Conservation (phyloP, 2,888 invertebrate genomes). For the Anoncus sp. region DNA sequence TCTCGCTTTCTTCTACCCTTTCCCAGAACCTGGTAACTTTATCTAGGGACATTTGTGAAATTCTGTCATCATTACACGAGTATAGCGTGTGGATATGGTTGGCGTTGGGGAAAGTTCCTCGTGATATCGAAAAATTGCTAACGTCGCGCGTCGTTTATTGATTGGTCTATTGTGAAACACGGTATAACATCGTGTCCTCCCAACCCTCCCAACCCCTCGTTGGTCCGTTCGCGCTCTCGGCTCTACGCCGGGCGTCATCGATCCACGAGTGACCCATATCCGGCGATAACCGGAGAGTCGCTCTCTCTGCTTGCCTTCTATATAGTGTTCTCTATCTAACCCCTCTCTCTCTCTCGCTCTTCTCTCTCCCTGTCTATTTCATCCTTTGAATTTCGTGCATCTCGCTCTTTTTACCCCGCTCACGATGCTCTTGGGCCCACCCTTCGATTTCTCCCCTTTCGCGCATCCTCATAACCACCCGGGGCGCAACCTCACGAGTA, state of each 20-base stretch:
- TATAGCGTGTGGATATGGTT: not conserved
- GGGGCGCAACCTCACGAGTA: slow-evolving; percentile 47
- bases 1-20: too few species aligned
- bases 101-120: slow-evolving; percentile 58
- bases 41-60: slow-evolving; percentile 14
- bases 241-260: slow-evolving; percentile 78
- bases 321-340: slow-evolving; percentile 50
- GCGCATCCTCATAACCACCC: slow-evolving; percentile 38
- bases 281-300: slow-evolving; percentile 69
- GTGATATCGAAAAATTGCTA: slow-evolving; percentile 78
- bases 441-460: slow-evolving; percentile 21
- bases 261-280: slow-evolving; percentile 82
- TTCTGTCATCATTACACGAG: not conserved
- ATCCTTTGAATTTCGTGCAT: not conserved
- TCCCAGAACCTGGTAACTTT: not conserved
- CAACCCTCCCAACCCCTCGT: too few species aligned
- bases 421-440: slow-evolving; percentile 34
- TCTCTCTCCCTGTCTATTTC: not conserved
- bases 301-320: slow-evolving; percentile 36
- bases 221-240: slow-evolving; percentile 79
- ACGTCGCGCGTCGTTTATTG: slow-evolving; percentile 73
- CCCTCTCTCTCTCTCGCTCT: slow-evolving; percentile 11
- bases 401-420: slow-evolving; percentile 22
- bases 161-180: slow-evolving; percentile 79
- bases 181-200: slow-evolving; percentile 73